Percentiles rank a stretch among this genome's conserved stretches.
These are phyloP conservation scores for Dendroctonus ponderosae DNA, from an alignment of 1,140 invertebrate genomes.

Conservation along the genomic window DNA sequence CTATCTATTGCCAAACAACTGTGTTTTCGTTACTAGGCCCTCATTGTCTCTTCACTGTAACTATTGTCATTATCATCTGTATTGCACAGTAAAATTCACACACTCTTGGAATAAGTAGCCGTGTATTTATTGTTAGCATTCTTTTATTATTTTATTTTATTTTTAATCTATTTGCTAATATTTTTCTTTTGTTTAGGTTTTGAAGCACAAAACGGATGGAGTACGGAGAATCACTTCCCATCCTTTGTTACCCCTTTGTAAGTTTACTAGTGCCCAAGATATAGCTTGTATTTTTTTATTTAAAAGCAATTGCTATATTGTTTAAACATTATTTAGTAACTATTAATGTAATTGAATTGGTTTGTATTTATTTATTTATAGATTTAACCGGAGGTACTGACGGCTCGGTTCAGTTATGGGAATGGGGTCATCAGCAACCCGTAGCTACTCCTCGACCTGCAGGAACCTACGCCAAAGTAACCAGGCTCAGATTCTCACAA, in stretches of 20 bases:
- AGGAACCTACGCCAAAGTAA: constrained; percentile 91
- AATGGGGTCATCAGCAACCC: constrained; percentile 92
- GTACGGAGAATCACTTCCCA: constrained; percentile 94
- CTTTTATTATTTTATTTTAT: too few relatives aligned
- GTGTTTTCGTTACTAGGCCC: too few relatives aligned
- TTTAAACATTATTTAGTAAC: too few relatives aligned
- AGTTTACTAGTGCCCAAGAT: constrained; percentile 53
- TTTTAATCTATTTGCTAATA: too few relatives aligned
- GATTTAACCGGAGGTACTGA: constrained; percentile 96
- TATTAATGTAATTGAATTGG: too few relatives aligned
- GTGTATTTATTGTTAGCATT: too few relatives aligned
- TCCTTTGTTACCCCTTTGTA: constrained; percentile 90
- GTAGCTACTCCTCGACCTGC: constrained; percentile 86
- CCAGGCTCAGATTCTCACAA: constrained; percentile 88
- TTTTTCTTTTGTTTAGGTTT: constrained; percentile 58
- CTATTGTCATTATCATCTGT: too few relatives aligned
- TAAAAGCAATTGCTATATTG: background rate
- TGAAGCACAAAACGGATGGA: constrained; percentile 88
- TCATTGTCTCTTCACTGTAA: too few relatives aligned
- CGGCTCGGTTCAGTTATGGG: constrained; percentile 96
- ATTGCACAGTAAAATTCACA: too few relatives aligned
- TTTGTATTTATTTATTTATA: constrained; percentile 45
- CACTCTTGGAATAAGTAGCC: too few relatives aligned
- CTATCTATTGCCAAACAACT: too few relatives aligned
- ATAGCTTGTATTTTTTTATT: background rate